A percentile compares a stretch with the other conserved stretches of the same genome.
Evolutionary conservation across 2,113 vertebrate genomes (phyloP).

Genomic region (Loxodonta africana): DNA sequence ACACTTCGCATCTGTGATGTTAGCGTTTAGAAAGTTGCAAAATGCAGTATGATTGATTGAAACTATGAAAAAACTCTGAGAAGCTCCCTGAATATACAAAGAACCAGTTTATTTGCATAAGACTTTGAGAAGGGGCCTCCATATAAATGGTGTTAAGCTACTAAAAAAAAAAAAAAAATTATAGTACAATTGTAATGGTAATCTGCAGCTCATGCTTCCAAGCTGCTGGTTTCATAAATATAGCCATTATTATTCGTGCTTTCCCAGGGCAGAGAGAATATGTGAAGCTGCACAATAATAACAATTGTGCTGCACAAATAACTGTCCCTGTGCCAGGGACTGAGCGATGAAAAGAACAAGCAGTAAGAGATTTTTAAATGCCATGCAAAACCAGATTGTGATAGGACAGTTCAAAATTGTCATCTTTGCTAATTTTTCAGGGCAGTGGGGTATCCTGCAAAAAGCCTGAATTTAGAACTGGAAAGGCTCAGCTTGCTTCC

Average conservation of each 20-base stretch:
- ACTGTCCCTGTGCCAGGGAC: conserved; percentile 67
- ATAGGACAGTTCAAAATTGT: conserved; percentile 49
- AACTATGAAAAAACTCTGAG: conserved; percentile 51
- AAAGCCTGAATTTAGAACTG: conserved; percentile 48
- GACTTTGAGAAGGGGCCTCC: conserved; percentile 64
- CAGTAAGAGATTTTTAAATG: conserved; percentile 70
- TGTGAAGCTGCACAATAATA: conserved; percentile 77
- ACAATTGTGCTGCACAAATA: conserved; percentile 78
- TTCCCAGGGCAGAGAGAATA: conserved; percentile 72
- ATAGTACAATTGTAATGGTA: conserved; percentile 70
- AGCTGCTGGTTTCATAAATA: conserved; percentile 77
- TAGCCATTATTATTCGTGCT: conserved; percentile 78
- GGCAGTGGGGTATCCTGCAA: background rate
- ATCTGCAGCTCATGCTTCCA: conserved; percentile 69
- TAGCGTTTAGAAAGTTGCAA: conserved; percentile 51
- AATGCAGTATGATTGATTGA: conserved; percentile 61
- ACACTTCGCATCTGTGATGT: conserved; percentile 60
- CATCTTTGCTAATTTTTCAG: conserved; percentile 46
- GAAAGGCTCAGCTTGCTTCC: conserved; percentile 20
- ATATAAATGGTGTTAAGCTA: conserved; percentile 63
- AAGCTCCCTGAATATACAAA: conserved; percentile 65
- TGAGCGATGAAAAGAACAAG: conserved; percentile 63
- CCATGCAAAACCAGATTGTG: conserved; percentile 21
- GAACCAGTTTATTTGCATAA: conserved; percentile 65
- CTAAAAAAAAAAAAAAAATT: conserved; percentile 41